Conservation (phyloP, 1,140 invertebrate species). For the Sesamia nonagrioides region DNA sequence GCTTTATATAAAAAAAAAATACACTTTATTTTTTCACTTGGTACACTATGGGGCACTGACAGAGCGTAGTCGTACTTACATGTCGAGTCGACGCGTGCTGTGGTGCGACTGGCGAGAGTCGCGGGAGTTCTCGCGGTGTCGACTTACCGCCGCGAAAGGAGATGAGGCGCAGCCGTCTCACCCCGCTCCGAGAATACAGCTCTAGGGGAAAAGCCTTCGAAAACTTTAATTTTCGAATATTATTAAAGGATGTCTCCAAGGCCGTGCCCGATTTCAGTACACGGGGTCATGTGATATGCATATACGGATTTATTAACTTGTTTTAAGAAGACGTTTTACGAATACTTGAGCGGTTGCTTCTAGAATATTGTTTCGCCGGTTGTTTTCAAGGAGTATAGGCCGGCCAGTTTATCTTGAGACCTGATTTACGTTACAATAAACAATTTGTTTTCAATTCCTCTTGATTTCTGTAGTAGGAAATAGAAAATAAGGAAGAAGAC, state of each 20-base stretch:
- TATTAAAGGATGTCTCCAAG: constrained; percentile 49
- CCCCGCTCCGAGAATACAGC: constrained; percentile 75
- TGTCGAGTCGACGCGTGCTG: constrained; percentile 86
- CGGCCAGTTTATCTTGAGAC: no score
- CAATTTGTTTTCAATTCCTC: neutral
- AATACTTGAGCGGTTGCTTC: neutral
- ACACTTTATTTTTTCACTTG: constrained; percentile 71
- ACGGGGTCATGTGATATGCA: constrained; percentile 26
- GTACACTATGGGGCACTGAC: constrained; percentile 74
- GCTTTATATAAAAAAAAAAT: constrained; percentile 62
- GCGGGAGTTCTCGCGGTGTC: constrained; percentile 70
- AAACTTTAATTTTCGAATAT: constrained; percentile 44
- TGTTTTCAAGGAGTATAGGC: neutral
- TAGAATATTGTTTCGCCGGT: neutral
- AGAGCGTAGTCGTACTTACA: constrained; percentile 79
- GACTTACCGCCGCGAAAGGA: constrained; percentile 84
- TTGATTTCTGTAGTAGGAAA: neutral
- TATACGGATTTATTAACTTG: neutral
- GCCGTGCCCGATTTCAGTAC: constrained; percentile 1
- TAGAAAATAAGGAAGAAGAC: neutral
- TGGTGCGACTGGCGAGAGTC: constrained; percentile 81
- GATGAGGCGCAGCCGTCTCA: constrained; percentile 68
- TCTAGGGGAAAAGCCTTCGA: constrained; percentile 62
- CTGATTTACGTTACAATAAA: no score
- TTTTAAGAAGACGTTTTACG: neutral